Base-by-base conservation (phyloP, 2,888 invertebrate genomes). In the Embidobia sp. region DNA sequence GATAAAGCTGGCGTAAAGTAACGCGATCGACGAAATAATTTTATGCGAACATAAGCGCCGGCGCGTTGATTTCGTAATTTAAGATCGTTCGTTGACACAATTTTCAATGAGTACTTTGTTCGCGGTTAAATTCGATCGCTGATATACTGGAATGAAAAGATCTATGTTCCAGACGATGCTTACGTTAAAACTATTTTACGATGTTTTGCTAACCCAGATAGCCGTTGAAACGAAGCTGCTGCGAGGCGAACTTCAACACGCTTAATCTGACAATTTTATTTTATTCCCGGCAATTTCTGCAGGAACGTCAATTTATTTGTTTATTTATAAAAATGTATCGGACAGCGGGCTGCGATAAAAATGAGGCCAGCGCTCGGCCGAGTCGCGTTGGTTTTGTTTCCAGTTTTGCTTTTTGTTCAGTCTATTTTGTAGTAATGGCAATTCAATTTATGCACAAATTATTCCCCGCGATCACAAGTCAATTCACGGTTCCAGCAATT, bases 201-300 rank as follows among this genome's bases (percentile, higher is more conserved):
- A 84, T 85, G 85, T 85, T 85, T 84, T 85, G 80, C 79, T 84
- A 85, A 85, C 84, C 83, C 82, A 82, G 81, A 84, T 82, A 78
- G 70, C 81, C 76, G 74, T 70, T 64, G 74, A 77, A 55, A 67
- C 72, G 74, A 77, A 63, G 75, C 51, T 74, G 29, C 40, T n/a
- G 48, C 16, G 66, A 35, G 53, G 66, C 73, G 66, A 76, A 66
- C 53, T 74, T 73, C 78, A 75, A 76, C 77, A 77, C 76, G 79
- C 78, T 78, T 78, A 48, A 67, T 80, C 61, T 63, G 76, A 73
- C 74, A 49, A 73, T 66, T 77, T 72, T 69, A 70, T 70, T 29
- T 16, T 13, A 27, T 27, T 19, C 6, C 40, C 7, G 11, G 7
- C 8, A 10, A 11, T 37, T 15, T 37, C 16, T 6, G 22, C 22